Evolutionary conservation across 2,797 vertebrate genomes (phyloP).

Genomic region (Choloepus didactylus): DNA sequence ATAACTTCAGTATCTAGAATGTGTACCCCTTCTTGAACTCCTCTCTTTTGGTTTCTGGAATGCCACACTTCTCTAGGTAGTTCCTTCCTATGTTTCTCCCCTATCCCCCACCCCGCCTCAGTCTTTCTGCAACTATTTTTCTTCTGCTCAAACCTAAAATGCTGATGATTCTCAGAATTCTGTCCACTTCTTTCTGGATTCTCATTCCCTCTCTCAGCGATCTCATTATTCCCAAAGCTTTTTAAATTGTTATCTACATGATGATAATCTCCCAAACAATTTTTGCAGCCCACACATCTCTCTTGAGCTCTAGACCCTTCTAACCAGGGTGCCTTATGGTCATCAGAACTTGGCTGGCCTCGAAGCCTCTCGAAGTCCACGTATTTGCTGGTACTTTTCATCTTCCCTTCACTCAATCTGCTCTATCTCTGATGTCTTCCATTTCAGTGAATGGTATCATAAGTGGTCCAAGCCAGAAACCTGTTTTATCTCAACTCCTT

Average conservation of each 20-base stretch:
- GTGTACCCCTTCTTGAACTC: background rate
- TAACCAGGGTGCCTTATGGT: background rate
- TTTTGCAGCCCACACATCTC: background rate
- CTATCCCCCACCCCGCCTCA: background rate
- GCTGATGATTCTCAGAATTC: background rate
- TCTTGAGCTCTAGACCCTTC: background rate
- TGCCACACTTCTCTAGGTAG: background rate
- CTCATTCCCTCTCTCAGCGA: background rate
- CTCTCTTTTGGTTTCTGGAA: background rate
- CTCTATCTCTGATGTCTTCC: background rate
- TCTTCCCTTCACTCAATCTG: background rate
- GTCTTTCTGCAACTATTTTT: background rate
- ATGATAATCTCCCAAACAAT: background rate
- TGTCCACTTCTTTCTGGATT: background rate
- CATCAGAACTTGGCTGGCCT: background rate
- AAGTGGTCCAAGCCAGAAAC: background rate
- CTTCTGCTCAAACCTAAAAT: background rate
- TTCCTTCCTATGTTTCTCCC: background rate
- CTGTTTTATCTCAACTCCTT: conserved; percentile 7
- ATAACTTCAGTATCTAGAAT: background rate
- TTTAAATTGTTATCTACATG: background rate
- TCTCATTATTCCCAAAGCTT: background rate
- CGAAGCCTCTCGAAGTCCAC: background rate
- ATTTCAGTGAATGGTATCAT: background rate
- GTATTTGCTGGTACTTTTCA: background rate